A percentile compares a stretch with the other conserved stretches of the same genome.
Evolutionary conservation across 2,113 vertebrate genomes (phyloP).

Genomic region (Manacus vitellinus): DNA sequence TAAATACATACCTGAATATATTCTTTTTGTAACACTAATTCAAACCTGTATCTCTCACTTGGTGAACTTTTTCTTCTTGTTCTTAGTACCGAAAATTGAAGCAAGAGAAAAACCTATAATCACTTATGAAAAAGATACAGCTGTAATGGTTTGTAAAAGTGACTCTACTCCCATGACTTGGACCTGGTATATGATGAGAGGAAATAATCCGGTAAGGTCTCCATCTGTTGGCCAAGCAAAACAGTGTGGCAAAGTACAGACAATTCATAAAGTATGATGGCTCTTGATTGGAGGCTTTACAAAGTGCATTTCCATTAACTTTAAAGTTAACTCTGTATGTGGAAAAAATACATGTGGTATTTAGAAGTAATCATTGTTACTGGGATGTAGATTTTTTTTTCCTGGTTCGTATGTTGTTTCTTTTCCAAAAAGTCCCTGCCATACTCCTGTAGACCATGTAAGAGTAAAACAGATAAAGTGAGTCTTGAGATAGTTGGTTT

Average conservation of each 20-base stretch:
- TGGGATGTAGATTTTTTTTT: not conserved
- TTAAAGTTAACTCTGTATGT: not conserved
- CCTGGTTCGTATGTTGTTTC: not conserved
- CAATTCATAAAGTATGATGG: not conserved
- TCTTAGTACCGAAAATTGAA: constrained; percentile 69
- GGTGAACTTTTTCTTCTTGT: not conserved
- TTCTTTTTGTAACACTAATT: not conserved
- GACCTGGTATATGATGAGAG: constrained; percentile 72
- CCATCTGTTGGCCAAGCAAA: not conserved
- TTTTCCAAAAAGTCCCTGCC: not conserved
- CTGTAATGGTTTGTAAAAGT: constrained; percentile 65
- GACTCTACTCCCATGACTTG: constrained; percentile 43
- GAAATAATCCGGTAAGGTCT: constrained; percentile 67
- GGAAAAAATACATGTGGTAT: not conserved
- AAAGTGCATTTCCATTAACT: not conserved
- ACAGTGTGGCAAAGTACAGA: not conserved
- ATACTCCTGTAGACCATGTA: not conserved
- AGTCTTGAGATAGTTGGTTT: not conserved
- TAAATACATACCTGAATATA: not conserved
- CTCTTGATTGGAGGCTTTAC: not conserved
- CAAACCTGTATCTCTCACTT: not conserved
- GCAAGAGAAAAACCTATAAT: constrained; percentile 62
- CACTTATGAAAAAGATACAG: constrained; percentile 63
- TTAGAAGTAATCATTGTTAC: not conserved
- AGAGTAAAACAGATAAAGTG: not conserved